Conservation (phyloP, 2,113 vertebrate species). For the Neogobius melanostomus region DNA sequence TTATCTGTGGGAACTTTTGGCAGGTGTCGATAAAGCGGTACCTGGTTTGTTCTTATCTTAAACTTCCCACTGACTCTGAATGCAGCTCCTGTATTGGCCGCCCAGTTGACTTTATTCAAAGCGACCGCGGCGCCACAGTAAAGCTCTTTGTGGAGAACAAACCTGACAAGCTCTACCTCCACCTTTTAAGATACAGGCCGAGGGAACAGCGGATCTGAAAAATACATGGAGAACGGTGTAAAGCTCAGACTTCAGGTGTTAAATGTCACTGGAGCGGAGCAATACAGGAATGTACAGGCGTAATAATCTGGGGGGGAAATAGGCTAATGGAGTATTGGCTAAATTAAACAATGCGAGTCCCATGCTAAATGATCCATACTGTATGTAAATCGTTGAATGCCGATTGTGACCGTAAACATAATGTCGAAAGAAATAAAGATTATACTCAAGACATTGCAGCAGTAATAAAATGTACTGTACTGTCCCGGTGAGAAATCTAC, state of each 20-base stretch:
- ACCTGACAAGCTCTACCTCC: conserved; percentile 8
- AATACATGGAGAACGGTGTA: not conserved
- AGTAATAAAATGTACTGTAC: not conserved
- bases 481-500: not conserved
- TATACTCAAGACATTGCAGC: no score
- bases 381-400: no score
- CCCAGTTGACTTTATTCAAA: conserved; percentile 24
- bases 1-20: no score
- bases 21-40: no score
- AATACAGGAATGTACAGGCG: not conserved
- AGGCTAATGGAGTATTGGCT: not conserved
- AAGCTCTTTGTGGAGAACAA: conserved; percentile 25
- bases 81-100: conserved; percentile 10
- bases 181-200: conserved; percentile 5
- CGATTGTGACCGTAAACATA: no score
- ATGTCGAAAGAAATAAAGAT: no score
- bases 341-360: no score
- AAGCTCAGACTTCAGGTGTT: not conserved
- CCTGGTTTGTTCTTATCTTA: not conserved
- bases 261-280: not conserved
- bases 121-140: conserved; percentile 17
- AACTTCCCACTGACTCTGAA: conserved; percentile 16
- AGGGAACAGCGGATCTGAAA: conserved; percentile 3
- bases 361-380: no score
- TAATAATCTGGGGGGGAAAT: not conserved